Evolutionary conservation across 1,140 invertebrate species (phyloP).

Genomic region (Hylyphantes graminicola): DNA sequence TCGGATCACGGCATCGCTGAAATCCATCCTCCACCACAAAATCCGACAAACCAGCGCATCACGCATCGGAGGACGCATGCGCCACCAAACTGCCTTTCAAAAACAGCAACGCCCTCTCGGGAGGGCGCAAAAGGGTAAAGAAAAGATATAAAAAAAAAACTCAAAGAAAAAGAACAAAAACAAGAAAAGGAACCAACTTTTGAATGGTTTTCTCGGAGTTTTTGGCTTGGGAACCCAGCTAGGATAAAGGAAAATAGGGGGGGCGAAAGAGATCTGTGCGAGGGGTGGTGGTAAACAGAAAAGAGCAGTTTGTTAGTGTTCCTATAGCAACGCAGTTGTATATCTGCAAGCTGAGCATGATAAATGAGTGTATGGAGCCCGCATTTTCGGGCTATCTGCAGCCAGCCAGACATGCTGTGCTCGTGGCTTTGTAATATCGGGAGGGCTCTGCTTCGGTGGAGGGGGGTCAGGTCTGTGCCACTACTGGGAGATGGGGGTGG

Average conservation of each 20-base stretch:
- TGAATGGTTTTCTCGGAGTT: slow-evolving; percentile 47
- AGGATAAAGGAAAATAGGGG: slow-evolving; percentile 6
- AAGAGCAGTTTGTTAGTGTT: slow-evolving; percentile 60
- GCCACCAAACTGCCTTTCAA: slow-evolving; percentile 31
- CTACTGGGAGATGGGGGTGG: slow-evolving; percentile 40
- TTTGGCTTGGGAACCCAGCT: slow-evolving; percentile 21
- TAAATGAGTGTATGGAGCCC: slow-evolving; percentile 49
- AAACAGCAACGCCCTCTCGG: slow-evolving; percentile 45
- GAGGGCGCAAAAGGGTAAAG: slow-evolving; percentile 9
- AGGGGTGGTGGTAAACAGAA: slow-evolving; percentile 46
- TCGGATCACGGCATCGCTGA: slow-evolving; percentile 7
- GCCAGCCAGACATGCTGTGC: slow-evolving; percentile 39
- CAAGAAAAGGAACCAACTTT: slow-evolving; percentile 29
- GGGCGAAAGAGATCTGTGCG: slow-evolving; percentile 45
- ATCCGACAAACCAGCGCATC: slow-evolving; percentile 10
- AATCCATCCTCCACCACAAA: slow-evolving; percentile 6
- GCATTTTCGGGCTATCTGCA: slow-evolving; percentile 60
- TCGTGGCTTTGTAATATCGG: slow-evolving; percentile 35
- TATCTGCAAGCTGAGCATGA: slow-evolving; percentile 60
- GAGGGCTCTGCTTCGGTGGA: slow-evolving; percentile 4
- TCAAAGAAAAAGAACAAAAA: slow-evolving; percentile 1
- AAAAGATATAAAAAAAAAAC: slow-evolving; percentile 15
- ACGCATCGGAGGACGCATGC: slow-evolving; percentile 27
- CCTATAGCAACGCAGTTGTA: slow-evolving; percentile 57
- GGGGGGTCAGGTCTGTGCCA: slow-evolving; percentile 51